These are phyloP conservation scores for Pristionchus japonicus DNA, from an alignment of 2,888 invertebrate genomes.

Conservation along the genomic window DNA sequence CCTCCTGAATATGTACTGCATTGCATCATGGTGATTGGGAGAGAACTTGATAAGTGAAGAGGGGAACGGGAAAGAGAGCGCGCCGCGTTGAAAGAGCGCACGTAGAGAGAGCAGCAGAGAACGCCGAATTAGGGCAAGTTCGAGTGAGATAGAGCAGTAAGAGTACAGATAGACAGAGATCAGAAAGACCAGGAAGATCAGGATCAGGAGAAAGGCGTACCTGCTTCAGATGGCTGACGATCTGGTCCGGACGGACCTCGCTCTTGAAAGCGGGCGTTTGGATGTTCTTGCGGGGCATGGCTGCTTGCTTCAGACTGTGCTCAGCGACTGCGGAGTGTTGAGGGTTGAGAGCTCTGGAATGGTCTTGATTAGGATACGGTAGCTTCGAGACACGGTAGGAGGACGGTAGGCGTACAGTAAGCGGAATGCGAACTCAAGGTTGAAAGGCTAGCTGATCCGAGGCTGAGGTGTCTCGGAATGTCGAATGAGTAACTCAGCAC, in stretches of 20 bases:
- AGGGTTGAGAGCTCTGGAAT: neutral
- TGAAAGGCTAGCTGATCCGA: neutral
- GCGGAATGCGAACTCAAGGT: neutral
- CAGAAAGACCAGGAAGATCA: neutral
- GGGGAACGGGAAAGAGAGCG: neutral
- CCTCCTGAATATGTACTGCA: neutral
- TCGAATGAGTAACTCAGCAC: neutral
- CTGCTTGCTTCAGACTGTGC: neutral
- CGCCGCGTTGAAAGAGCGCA: neutral
- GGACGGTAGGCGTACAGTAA: no score
- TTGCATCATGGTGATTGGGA: neutral
- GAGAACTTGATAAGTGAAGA: neutral
- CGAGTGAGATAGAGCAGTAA: neutral
- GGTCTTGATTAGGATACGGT: neutral
- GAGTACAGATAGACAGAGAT: neutral
- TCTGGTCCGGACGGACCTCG: constrained; percentile 24
- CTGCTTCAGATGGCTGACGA: constrained; percentile 10
- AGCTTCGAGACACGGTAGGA: neutral
- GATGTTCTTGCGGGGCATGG: constrained; percentile 22
- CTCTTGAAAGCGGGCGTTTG: constrained; percentile 31
- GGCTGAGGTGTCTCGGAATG: constrained; percentile 17
- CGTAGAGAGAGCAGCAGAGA: constrained; percentile 6
- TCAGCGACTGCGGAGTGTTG: neutral
- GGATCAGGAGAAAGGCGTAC: neutral
- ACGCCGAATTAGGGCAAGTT: neutral